Conservation (phyloP, 2,797 vertebrate genomes). For the Microcaecilia unicolor region DNA sequence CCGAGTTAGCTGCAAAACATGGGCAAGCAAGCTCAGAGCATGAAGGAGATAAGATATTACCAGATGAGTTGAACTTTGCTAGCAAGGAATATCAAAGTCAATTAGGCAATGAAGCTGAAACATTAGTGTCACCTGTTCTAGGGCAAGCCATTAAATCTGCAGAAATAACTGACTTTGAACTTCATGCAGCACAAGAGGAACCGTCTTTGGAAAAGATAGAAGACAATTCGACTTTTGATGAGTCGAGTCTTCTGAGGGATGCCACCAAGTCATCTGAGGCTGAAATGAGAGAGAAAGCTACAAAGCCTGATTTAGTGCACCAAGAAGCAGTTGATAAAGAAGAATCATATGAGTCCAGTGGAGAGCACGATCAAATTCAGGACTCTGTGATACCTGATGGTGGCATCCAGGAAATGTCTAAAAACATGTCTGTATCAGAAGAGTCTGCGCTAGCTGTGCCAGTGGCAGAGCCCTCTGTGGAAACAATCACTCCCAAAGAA, state of each 20-base stretch:
- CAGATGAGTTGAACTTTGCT: constrained; percentile 39
- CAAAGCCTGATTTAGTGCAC: constrained; percentile 83
- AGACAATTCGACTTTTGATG: constrained; percentile 16
- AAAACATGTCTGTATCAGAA: constrained; percentile 21
- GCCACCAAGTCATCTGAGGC: constrained; percentile 40
- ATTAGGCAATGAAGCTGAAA: constrained; percentile 64
- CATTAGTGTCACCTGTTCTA: constrained; percentile 30
- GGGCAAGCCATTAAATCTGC: constrained; percentile 8
- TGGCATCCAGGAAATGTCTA: constrained; percentile 42
- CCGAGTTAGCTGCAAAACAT: constrained; percentile 39
- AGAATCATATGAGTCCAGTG: constrained; percentile 84
- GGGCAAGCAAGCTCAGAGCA: constrained; percentile 32
- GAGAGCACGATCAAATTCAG: constrained; percentile 52
- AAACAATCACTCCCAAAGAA: constrained; percentile 15
- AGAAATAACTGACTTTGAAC: constrained; percentile 17
- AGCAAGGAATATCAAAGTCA: constrained; percentile 49
- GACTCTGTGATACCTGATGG: no score
- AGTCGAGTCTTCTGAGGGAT: constrained; percentile 37
- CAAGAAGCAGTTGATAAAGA: constrained; percentile 96
- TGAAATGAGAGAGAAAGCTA: constrained; percentile 87
- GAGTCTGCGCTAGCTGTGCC: constrained; percentile 28
- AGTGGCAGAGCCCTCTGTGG: constrained; percentile 22
- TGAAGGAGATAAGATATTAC: constrained; percentile 44
- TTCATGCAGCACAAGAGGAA: constrained; percentile 7
- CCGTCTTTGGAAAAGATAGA: constrained; percentile 11